Percentiles rank a stretch among this genome's conserved stretches.
Conservation (phyloP, 2,797 vertebrate species). For the Muscicapa comitata region DNA sequence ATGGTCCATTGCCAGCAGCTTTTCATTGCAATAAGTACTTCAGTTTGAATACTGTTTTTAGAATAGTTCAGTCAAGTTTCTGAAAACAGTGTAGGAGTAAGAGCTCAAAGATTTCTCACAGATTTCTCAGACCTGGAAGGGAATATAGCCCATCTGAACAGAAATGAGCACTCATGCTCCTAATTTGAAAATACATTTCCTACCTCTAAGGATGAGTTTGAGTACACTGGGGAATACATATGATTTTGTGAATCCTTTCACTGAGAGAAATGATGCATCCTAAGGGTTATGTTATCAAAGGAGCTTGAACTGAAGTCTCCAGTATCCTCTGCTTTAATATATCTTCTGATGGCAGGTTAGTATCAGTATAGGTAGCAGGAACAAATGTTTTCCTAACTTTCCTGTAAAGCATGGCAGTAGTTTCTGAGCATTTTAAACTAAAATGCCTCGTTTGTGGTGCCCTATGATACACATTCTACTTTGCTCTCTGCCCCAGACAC, state of each 20-base stretch:
- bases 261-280: neutral
- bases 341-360: neutral
- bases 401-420: neutral
- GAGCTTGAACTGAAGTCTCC: neutral
- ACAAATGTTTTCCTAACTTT: neutral
- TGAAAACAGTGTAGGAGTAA: neutral
- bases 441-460: neutral
- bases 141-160: neutral
- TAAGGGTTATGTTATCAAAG: neutral
- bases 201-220: neutral
- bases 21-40: neutral
- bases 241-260: neutral
- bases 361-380: neutral
- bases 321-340: neutral
- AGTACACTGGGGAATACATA: neutral
- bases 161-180: neutral
- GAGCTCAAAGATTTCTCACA: neutral
- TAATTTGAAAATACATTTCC: neutral
- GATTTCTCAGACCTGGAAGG: neutral
- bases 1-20: neutral
- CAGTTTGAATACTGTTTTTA: neutral
- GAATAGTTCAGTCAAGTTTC: neutral
- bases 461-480: accelerated
- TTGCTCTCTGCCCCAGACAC: neutral
- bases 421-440: neutral